phyloP scores from a whole-genome alignment of 2,888 invertebrate species.

The Strigamia crassipes region DNA sequence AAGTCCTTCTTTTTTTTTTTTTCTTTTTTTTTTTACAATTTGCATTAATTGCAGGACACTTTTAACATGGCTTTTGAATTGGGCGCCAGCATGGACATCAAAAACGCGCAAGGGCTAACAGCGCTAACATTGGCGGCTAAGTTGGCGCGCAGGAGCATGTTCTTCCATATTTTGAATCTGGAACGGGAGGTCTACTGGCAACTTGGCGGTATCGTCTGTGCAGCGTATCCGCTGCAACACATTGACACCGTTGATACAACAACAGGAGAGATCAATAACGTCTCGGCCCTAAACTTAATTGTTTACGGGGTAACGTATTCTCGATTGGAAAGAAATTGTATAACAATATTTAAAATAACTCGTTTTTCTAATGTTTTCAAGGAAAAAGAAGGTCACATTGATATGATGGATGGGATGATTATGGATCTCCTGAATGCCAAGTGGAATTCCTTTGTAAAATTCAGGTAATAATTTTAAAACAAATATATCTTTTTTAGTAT shows the following conservation, averaged over 20 bases:
- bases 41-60: constrained; percentile 67
- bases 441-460: constrained; percentile 96
- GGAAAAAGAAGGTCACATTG: constrained; percentile 94
- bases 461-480: constrained; percentile 60
- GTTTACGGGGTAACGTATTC: constrained; percentile 86
- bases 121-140: constrained; percentile 92
- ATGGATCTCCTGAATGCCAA: constrained; percentile 93
- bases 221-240: constrained; percentile 92
- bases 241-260: constrained; percentile 93
- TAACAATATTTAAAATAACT: not conserved
- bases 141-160: constrained; percentile 90
- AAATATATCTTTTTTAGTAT: too few relatives aligned
- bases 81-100: constrained; percentile 83
- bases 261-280: constrained; percentile 90
- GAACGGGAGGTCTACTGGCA: constrained; percentile 98
- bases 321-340: not conserved
- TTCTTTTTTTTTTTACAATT: not conserved
- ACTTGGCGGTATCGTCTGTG: constrained; percentile 90
- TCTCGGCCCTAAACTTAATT: constrained; percentile 91
- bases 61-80: constrained; percentile 95
- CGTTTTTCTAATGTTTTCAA: constrained; percentile 59
- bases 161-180: constrained; percentile 94
- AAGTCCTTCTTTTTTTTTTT: not conserved
- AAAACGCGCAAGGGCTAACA: constrained; percentile 84
- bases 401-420: constrained; percentile 90